Conservation (phyloP, 2,797 vertebrate species). For the Setipinna tenuifilis region DNA sequence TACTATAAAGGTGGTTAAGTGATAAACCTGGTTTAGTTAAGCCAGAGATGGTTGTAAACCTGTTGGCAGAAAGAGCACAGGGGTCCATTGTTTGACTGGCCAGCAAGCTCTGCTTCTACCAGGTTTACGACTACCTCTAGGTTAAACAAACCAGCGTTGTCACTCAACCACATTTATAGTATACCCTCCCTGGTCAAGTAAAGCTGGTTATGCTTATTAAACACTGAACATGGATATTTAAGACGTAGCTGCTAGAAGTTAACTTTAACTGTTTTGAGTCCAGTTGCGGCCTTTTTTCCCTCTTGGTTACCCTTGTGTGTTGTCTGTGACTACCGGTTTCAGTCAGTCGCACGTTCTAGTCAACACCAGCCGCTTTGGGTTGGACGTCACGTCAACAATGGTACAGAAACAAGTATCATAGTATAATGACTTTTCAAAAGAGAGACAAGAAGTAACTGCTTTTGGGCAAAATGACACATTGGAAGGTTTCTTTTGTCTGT, state of each 20-base stretch:
- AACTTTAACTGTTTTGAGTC: background rate
- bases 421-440: background rate
- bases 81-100: too few relatives aligned
- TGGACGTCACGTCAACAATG: background rate
- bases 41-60: too few relatives aligned
- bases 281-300: slow-evolving; percentile 3
- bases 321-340: background rate
- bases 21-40: too few relatives aligned
- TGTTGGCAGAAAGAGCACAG: too few relatives aligned
- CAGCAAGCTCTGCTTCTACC: too few relatives aligned
- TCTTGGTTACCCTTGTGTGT: background rate
- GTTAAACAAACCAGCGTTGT: too few relatives aligned
- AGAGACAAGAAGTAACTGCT: background rate
- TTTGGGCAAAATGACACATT: too few relatives aligned
- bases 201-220: too few relatives aligned
- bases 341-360: background rate
- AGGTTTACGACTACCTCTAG: too few relatives aligned
- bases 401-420: background rate
- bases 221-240: background rate
- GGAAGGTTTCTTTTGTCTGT: slow-evolving; percentile 35
- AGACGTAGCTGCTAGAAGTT: background rate
- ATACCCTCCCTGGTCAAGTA: too few relatives aligned
- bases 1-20: too few relatives aligned
- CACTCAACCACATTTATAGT: too few relatives aligned
- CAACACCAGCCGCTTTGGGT: background rate